Conservation (phyloP, 2,797 vertebrate species). For the Onychomys torridus region DNA sequence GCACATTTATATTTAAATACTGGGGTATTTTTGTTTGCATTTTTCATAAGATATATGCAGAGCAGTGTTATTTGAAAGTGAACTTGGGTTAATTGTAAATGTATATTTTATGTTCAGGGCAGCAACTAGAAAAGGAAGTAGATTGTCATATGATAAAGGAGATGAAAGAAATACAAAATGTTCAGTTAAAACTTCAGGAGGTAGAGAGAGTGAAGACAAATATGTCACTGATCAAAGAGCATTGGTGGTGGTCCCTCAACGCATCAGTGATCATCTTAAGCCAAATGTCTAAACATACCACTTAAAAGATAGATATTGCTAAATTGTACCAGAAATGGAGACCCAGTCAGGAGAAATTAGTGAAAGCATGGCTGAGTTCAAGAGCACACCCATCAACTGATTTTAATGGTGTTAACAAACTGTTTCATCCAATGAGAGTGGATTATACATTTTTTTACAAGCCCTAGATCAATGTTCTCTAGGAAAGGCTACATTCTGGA, state of each 20-base stretch:
- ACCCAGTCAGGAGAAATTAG: neutral
- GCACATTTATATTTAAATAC: neutral
- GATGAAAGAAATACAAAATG: neutral
- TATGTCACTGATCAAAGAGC: neutral
- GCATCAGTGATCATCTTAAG: neutral
- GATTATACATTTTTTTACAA: neutral
- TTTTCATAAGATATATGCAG: neutral
- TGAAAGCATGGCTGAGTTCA: neutral
- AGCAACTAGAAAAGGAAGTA: neutral
- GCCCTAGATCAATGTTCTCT: neutral
- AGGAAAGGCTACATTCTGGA: neutral
- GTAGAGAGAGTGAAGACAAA: neutral
- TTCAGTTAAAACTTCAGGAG: neutral
- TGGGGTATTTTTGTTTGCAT: neutral
- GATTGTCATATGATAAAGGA: neutral
- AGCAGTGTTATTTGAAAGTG: neutral
- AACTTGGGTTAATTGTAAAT: neutral
- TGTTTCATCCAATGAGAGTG: neutral
- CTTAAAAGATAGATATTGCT: neutral
- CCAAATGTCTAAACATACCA: neutral
- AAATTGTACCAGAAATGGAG: neutral
- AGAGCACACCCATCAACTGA: neutral
- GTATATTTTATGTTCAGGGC: neutral
- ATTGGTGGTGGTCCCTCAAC: neutral
- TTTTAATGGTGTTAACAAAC: neutral